Percentiles rank a stretch among this genome's conserved stretches.
phyloP scores from a whole-genome alignment of 2,113 vertebrate genomes.

The Melanocharis versteri region DNA sequence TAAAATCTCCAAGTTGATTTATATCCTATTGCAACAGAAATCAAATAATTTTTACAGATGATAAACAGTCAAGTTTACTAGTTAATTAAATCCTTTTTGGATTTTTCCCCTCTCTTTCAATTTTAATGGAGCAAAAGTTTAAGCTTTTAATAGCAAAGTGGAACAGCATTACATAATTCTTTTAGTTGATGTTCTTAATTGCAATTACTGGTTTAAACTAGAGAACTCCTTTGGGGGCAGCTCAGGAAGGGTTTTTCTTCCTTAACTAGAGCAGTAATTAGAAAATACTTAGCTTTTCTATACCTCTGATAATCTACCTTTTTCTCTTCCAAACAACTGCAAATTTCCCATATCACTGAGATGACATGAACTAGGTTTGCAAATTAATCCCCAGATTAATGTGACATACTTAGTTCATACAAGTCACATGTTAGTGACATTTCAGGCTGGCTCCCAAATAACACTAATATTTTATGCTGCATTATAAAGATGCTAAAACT shows the following conservation, averaged over 20 bases:
- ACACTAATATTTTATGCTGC: neutral
- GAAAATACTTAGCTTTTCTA: slow-evolving; percentile 5
- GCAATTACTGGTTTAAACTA: slow-evolving; percentile 34
- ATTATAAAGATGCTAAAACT: neutral
- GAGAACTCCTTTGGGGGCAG: neutral
- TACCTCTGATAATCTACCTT: neutral
- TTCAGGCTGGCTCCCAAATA: neutral
- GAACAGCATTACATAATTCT: slow-evolving; percentile 10
- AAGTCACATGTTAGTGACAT: neutral
- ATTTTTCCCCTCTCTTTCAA: neutral
- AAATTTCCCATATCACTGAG: neutral
- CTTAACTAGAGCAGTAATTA: neutral
- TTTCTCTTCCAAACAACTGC: neutral
- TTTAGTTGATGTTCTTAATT: slow-evolving; percentile 53
- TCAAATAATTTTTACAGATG: neutral
- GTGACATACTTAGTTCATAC: neutral
- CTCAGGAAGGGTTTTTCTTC: neutral
- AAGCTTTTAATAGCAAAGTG: slow-evolving; percentile 14
- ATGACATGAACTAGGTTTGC: neutral
- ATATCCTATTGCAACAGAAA: neutral
- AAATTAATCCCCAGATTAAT: neutral
- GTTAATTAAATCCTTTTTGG: slow-evolving; percentile 34
- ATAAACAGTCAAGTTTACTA: slow-evolving; percentile 20
- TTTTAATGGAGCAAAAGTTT: slow-evolving; percentile 51
- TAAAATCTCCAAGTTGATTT: slow-evolving; percentile 27